phyloP scores from a whole-genome alignment of 2,888 invertebrate species.

The Ashinkailepas kermadecensis region DNA sequence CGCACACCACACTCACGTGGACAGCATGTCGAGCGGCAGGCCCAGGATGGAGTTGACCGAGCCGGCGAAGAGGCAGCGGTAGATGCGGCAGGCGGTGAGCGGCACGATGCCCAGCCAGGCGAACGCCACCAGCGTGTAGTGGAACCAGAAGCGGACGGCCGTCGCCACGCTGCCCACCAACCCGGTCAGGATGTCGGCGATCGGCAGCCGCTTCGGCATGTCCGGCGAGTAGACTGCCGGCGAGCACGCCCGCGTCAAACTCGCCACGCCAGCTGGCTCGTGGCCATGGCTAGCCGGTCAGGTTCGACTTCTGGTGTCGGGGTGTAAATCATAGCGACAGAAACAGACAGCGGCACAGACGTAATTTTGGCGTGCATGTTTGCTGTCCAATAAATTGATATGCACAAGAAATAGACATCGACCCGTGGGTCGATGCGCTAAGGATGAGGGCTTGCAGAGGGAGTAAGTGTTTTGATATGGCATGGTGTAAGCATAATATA shows the following conservation, averaged over 20 bases:
- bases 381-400: too few relatives aligned
- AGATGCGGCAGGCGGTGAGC: conserved; percentile 89
- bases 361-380: too few relatives aligned
- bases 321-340: too few relatives aligned
- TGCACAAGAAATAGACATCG: too few relatives aligned
- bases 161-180: conserved; percentile 78
- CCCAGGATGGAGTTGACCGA: conserved; percentile 70
- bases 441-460: too few relatives aligned
- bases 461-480: too few relatives aligned
- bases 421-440: too few relatives aligned
- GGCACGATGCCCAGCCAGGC: conserved; percentile 98
- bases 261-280: too few relatives aligned
- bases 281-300: too few relatives aligned
- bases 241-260: background rate
- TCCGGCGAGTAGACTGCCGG: conserved; percentile 85
- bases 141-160: conserved; percentile 93
- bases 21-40: conserved; percentile 82
- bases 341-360: too few relatives aligned
- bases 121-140: conserved; percentile 90
- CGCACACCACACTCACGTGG: conserved; percentile 50
- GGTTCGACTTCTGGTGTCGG: too few relatives aligned
- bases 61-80: conserved; percentile 84
- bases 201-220: conserved; percentile 94
- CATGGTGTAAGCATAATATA: too few relatives aligned
- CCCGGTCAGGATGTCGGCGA: conserved; percentile 86